Evolutionary conservation across 2,797 vertebrate species (phyloP), one percentile per base, ranked within the genome.

Genomic region (Pagetopsis macropterus): DNA sequence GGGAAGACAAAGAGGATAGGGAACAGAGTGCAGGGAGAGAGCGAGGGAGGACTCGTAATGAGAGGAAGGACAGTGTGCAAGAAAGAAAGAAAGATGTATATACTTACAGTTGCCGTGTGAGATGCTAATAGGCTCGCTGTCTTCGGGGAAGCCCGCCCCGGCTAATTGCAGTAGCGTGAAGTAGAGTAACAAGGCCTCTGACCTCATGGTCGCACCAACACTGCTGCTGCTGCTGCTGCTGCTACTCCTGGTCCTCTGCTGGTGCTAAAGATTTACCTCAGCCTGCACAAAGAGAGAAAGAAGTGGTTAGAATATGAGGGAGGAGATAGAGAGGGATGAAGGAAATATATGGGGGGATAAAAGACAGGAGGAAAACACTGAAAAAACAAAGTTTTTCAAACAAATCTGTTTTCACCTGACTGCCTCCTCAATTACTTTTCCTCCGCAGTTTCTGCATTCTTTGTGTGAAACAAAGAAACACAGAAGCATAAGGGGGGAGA

Each of bases 91-190:
- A 31, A 65, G 48, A 74, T 37, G 33, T 37, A 37, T 75, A 37
- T 72, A 97, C 97, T 97, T 90, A 98, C 97, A 98, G 96, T 98
- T 99, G 95, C 97, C 96, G 95, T 99, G 97, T 88, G 97, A 98
- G 94, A 99, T 98, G 95, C 97, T 98, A 96, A 99, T 99, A 8
- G 98, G 98, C 94, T 99, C 97, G 75, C 96, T 96, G 95, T 99
- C 98, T 94, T 99, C 98, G 89, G 98, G 98, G 96, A 99, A 99
- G 94, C 94, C 97, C 79, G 97, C 97, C 94, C 96, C 95, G 94
- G 95, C 94, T 85, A 96, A 95, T 87, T 97, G 96, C 93, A 99
- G 96, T 93, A 99, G 95, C 94, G 95, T 96, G 94, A 98, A 94
- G 96, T 95, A 98, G 94, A 99, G 96, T 95, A 99, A 95, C 95